Percentiles rank a stretch among this genome's conserved stretches.
phyloP scores from a whole-genome alignment of 2,888 invertebrate genomes.

The Caenorhabditis plicata region DNA sequence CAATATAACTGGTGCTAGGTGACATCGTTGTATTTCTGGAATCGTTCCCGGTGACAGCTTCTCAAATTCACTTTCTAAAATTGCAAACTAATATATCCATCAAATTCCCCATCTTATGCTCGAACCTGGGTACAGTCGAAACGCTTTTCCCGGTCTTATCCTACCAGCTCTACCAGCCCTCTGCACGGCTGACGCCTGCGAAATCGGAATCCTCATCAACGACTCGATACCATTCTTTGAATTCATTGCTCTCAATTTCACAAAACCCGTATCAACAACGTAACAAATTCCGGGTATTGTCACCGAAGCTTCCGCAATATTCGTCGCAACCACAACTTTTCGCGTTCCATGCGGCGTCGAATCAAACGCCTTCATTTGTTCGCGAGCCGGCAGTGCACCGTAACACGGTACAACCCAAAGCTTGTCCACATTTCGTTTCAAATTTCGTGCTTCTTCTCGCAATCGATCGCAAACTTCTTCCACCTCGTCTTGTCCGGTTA shows the following conservation, averaged over 20 bases:
- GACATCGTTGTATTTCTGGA: conserved; percentile 89
- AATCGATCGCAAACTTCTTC: conserved; percentile 56
- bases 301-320: conserved; percentile 93
- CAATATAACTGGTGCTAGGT: conserved; percentile 81
- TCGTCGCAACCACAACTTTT: conserved; percentile 89
- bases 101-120: no score
- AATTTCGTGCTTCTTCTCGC: conserved; percentile 38
- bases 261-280: conserved; percentile 92
- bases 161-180: conserved; percentile 90
- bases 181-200: conserved; percentile 80
- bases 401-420: conserved; percentile 82
- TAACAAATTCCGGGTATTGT: conserved; percentile 90
- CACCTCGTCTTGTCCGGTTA: conserved; percentile 67
- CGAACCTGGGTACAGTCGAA: conserved; percentile 69
- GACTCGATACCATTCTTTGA: conserved; percentile 76
- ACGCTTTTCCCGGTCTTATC: conserved; percentile 81
- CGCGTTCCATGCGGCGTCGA: conserved; percentile 70
- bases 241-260: conserved; percentile 88
- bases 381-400: conserved; percentile 76
- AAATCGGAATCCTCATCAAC: conserved; percentile 66
- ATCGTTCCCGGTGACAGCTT: conserved; percentile 76
- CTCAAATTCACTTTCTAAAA: conserved; percentile 78
- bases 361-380: conserved; percentile 64
- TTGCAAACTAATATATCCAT: conserved; percentile 5
- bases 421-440: conserved; percentile 53